Evolutionary conservation across 2,113 vertebrate genomes (phyloP), one percentile per base, ranked within the genome.

Genomic region (Neolamprologus variostigma): DNA sequence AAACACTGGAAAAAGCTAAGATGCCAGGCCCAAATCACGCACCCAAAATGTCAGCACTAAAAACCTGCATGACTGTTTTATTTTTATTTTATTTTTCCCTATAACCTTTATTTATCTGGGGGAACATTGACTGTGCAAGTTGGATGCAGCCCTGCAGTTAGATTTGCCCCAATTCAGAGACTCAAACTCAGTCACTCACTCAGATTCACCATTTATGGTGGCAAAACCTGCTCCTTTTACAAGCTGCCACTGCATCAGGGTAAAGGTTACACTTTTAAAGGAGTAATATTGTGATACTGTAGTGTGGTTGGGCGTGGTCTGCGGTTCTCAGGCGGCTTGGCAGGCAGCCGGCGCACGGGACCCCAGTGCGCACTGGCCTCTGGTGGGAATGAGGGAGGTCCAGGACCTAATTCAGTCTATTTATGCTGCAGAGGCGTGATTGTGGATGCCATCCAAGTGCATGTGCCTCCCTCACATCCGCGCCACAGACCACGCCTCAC

Each of bases 1-100:
- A 87, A 89, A 87, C 88, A 84, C 33, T n/a, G 86, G 91, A 94
- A 95, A 91, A 92, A 85, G 68, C 80, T 26, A 19, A 80, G 33
- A 84, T 82, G 91, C 90, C 90, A 93, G 82, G 76, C 57, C 37
- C 37, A 83, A 83, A 92, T 82, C 90, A 83, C 4, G 42, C 76
- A 90, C 45, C 55, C 68, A 51, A 83, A 88, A 89, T 89, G 57
- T 86, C 47, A 78, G 83, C 84, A 81, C 63, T 89, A 61, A 92
- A 86, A 92, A 87, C 28, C 23, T 86, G 42, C 37, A 71, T 51
- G 80, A 47, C 78, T 83, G 54, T 90, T 89, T 61, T 51, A 63
- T 80, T 87, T 88, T 54, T 40, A 26, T 71, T 37, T 68, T 68
- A 68, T 71, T 40, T 89, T 89, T 90, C 83, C 81, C 59, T 81